Evolutionary conservation across 1,140 invertebrate species (phyloP).

Genomic region (Panagrolaimus sp.): DNA sequence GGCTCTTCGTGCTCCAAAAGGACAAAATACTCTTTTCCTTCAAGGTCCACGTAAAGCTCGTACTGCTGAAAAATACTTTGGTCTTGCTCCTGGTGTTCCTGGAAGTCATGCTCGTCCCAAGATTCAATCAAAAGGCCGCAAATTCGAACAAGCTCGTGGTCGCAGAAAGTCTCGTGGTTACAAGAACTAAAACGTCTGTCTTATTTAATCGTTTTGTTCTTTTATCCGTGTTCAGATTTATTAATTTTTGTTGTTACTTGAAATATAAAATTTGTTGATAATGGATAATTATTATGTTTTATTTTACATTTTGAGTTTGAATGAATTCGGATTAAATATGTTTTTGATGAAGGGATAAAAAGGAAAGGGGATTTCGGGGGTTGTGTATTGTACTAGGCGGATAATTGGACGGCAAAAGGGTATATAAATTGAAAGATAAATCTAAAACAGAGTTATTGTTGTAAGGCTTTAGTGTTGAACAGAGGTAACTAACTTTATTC

Average conservation of each 20-base stretch:
- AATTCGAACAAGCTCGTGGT: slow-evolving; percentile 90
- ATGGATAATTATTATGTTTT: too few species aligned
- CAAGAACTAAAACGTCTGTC: slow-evolving; percentile 75
- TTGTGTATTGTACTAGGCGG: too few species aligned
- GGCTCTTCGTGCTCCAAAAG: slow-evolving; percentile 81
- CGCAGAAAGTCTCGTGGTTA: slow-evolving; percentile 90
- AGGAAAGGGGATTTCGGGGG: too few species aligned
- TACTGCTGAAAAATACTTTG: slow-evolving; percentile 91
- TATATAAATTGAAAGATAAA: too few species aligned
- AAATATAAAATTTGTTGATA: slow-evolving; percentile 16
- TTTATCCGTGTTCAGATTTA: slow-evolving; percentile 11
- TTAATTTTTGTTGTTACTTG: slow-evolving; percentile 14
- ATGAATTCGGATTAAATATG: too few species aligned
- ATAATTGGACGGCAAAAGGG: too few species aligned
- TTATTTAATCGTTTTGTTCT: slow-evolving; percentile 4
- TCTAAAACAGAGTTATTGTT: too few species aligned
- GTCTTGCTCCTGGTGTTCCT: slow-evolving; percentile 88
- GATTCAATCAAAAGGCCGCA: slow-evolving; percentile 90
- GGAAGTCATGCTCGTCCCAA: slow-evolving; percentile 79
- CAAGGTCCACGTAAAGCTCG: slow-evolving; percentile 86
- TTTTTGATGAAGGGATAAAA: too few species aligned
- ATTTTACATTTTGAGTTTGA: too few species aligned
- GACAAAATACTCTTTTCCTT: slow-evolving; percentile 84
- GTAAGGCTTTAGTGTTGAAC: too few species aligned
- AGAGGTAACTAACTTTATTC: too few species aligned